phyloP scores from a whole-genome alignment of 1,140 invertebrate genomes.

The Dreissena rostriformis region DNA sequence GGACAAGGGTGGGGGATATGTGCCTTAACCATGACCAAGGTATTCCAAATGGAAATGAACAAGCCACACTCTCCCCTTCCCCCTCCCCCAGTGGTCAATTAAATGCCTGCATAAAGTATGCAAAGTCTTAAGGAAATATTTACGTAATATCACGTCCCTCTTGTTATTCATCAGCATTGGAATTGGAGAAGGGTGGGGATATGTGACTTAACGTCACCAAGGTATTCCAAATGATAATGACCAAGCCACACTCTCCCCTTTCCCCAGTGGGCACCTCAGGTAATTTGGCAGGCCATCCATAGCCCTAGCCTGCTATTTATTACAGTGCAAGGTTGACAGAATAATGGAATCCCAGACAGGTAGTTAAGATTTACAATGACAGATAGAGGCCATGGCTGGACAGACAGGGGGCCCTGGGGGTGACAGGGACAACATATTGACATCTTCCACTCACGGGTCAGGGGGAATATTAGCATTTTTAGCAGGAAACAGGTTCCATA shows the following conservation, averaged over 20 bases:
- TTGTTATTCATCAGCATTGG: no score
- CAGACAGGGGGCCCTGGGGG: not conserved
- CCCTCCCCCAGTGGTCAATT: no score
- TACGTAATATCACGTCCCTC: no score
- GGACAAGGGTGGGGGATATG: no score
- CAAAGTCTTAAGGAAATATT: no score
- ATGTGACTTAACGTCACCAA: not conserved
- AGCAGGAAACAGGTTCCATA: no score
- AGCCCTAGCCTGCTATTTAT: slow-evolving; percentile 39
- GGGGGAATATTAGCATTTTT: no score
- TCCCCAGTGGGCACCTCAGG: not conserved
- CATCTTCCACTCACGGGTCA: not conserved
- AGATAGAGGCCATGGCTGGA: slow-evolving; percentile 22
- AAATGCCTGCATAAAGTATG: no score
- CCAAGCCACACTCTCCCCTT: not conserved
- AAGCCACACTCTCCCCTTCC: no score
- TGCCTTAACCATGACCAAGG: no score
- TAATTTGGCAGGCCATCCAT: slow-evolving; percentile 31
- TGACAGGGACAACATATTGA: not conserved
- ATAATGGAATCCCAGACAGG: slow-evolving; percentile 45
- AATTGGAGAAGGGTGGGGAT: no score
- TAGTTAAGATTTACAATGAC: slow-evolving; percentile 52
- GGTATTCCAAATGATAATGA: slow-evolving; percentile 7
- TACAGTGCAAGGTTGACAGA: slow-evolving; percentile 41
- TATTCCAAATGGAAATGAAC: no score